phyloP scores from a whole-genome alignment of 2,888 invertebrate genomes.

The Caenorhabditis sp. region DNA sequence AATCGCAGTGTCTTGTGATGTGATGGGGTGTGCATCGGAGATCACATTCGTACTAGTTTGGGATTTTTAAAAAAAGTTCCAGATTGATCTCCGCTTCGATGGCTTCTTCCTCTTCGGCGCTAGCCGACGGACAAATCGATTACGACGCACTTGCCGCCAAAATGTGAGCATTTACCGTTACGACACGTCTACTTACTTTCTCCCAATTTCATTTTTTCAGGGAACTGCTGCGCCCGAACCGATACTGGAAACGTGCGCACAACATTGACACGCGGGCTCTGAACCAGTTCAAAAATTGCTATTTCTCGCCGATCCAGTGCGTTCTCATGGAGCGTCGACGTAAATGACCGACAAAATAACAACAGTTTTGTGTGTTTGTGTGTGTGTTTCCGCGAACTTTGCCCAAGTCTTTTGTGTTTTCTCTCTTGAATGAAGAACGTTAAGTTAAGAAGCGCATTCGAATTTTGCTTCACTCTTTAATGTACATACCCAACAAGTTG shows the following conservation, averaged over 20 bases:
- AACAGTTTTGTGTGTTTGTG: not conserved
- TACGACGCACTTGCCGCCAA: slow-evolving; percentile 43
- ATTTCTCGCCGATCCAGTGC: slow-evolving; percentile 74
- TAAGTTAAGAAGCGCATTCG: not conserved
- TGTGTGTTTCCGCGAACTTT: slow-evolving; percentile 23
- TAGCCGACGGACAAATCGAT: slow-evolving; percentile 38
- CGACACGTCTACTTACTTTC: too few relatives aligned
- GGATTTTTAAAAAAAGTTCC: slow-evolving; percentile 1
- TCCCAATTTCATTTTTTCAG: slow-evolving; percentile 15
- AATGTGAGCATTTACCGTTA: too few relatives aligned
- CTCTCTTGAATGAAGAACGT: slow-evolving; percentile 41
- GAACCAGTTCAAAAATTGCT: slow-evolving; percentile 75
- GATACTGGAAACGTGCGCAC: slow-evolving; percentile 58
- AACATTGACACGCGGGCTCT: slow-evolving; percentile 71
- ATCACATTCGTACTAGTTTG: too few relatives aligned
- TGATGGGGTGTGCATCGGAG: too few relatives aligned
- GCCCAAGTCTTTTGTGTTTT: slow-evolving; percentile 34
- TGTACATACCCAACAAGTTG: too few relatives aligned
- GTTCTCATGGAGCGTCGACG: slow-evolving; percentile 72
- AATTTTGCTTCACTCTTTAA: not conserved
- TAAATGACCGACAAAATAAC: slow-evolving; percentile 25
- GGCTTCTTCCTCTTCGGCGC: slow-evolving; percentile 27
- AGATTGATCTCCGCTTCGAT: slow-evolving; percentile 44
- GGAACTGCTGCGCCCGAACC: slow-evolving; percentile 43
- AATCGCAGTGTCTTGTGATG: too few relatives aligned